These are phyloP conservation scores for Polydrusus pterygomalis DNA, from an alignment of 2,888 invertebrate genomes.

Conservation along the genomic window DNA sequence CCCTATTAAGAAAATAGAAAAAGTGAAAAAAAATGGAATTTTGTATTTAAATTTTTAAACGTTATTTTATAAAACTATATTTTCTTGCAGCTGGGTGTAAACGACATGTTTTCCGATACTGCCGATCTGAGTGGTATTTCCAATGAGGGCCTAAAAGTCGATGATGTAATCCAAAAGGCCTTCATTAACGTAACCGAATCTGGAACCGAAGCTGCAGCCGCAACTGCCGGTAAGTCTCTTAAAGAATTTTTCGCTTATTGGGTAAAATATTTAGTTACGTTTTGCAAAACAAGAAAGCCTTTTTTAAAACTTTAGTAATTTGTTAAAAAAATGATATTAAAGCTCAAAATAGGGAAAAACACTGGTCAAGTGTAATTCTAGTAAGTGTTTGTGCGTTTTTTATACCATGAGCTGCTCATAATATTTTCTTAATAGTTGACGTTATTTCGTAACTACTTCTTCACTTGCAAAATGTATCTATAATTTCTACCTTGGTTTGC, in stretches of 20 bases:
- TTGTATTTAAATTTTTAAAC: too few species aligned
- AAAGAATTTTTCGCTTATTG: background rate
- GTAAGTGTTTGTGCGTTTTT: background rate
- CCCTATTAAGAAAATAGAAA: too few species aligned
- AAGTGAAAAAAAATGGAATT: too few species aligned
- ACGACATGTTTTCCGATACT: conserved; percentile 54
- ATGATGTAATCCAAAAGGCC: conserved; percentile 67
- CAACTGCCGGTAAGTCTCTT: conserved; percentile 61
- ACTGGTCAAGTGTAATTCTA: too few species aligned
- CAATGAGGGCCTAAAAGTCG: conserved; percentile 60
- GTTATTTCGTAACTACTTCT: too few species aligned
- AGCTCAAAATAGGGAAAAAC: too few species aligned
- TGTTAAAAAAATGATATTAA: too few species aligned
- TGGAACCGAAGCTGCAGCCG: conserved; percentile 69
- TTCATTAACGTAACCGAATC: conserved; percentile 68
- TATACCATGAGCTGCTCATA: too few species aligned
- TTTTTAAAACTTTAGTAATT: background rate
- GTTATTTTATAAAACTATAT: too few species aligned
- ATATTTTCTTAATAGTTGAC: too few species aligned
- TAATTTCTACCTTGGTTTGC: background rate
- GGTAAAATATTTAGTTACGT: background rate
- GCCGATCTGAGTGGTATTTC: conserved; percentile 65
- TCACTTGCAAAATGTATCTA: conserved; percentile 7
- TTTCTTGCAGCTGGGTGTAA: conserved; percentile 60
- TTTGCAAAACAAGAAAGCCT: background rate